Conservation (phyloP, 2,113 vertebrate genomes). For the Paradisaea rubra region DNA sequence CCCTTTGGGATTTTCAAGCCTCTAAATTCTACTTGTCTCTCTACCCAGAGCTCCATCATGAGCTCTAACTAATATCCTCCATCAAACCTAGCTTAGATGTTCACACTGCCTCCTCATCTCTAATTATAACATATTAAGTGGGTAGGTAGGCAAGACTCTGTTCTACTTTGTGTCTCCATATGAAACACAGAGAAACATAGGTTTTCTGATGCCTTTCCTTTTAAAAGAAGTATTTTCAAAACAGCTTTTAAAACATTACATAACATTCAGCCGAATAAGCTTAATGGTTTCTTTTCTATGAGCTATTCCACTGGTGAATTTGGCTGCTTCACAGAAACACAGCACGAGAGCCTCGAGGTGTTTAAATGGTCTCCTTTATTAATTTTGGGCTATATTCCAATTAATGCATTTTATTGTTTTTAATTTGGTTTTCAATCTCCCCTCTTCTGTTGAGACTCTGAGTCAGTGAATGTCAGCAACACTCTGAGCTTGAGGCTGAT, state of each 20-base stretch:
- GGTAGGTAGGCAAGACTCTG: not conserved
- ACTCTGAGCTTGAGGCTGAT: not conserved
- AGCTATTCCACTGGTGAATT: not conserved
- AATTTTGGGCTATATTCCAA: not conserved
- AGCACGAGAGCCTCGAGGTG: not conserved
- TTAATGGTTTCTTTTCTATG: not conserved
- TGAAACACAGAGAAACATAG: not conserved
- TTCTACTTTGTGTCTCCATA: not conserved
- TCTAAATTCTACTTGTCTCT: not conserved
- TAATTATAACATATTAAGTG: conserved; percentile 25
- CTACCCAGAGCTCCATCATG: not conserved
- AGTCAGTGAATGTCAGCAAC: not conserved
- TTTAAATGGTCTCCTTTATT: not conserved
- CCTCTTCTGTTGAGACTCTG: not conserved
- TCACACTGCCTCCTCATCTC: conserved; percentile 13
- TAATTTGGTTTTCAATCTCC: not conserved
- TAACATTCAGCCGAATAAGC: not conserved
- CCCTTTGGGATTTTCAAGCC: not conserved
- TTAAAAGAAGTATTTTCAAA: not conserved
- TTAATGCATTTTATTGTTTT: not conserved
- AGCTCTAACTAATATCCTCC: not conserved
- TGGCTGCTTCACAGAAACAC: not conserved
- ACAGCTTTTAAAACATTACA: not conserved
- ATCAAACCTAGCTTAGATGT: not conserved
- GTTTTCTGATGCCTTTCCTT: not conserved